A percentile compares a stretch with the other conserved stretches of the same genome.
These are phyloP conservation scores for Artemia franciscana DNA, from an alignment of 1,140 invertebrate genomes.

Conservation along the genomic window DNA sequence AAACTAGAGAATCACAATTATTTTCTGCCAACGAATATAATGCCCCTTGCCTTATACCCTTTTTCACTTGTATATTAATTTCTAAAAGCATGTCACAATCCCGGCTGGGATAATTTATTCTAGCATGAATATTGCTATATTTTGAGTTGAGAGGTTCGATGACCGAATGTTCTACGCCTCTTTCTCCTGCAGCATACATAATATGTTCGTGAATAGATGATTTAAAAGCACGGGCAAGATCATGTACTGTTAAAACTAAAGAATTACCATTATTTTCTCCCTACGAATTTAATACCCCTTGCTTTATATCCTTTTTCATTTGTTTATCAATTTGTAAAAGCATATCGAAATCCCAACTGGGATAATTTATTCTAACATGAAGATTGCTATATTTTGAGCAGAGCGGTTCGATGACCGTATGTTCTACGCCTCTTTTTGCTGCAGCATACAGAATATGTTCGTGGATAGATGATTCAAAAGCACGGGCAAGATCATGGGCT, in stretches of 20 bases:
- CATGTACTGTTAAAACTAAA: not conserved
- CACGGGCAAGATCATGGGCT: too few relatives aligned
- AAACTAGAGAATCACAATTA: not conserved
- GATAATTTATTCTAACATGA: not conserved
- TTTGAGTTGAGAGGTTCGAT: not conserved
- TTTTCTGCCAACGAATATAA: not conserved
- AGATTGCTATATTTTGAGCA: not conserved
- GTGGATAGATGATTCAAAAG: not conserved
- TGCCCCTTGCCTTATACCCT: not conserved
- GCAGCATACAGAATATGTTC: not conserved
- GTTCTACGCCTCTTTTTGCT: not conserved
- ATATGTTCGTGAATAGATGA: not conserved
- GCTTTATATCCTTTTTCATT: not conserved
- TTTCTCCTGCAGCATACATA: not conserved
- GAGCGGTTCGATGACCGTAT: not conserved
- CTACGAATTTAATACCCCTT: not conserved
- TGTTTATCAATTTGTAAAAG: not conserved
- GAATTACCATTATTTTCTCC: not conserved
- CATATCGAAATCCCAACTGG: not conserved
- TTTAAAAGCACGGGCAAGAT: not conserved
- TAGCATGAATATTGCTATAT: not conserved
- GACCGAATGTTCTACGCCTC: not conserved
- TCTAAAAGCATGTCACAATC: not conserved
- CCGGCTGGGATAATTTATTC: not conserved
- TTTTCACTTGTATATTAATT: not conserved